A percentile compares a stretch with the other conserved stretches of the same genome.
phyloP scores from a whole-genome alignment of 2,797 vertebrate species.

The Coregonus ussuriensis region DNA sequence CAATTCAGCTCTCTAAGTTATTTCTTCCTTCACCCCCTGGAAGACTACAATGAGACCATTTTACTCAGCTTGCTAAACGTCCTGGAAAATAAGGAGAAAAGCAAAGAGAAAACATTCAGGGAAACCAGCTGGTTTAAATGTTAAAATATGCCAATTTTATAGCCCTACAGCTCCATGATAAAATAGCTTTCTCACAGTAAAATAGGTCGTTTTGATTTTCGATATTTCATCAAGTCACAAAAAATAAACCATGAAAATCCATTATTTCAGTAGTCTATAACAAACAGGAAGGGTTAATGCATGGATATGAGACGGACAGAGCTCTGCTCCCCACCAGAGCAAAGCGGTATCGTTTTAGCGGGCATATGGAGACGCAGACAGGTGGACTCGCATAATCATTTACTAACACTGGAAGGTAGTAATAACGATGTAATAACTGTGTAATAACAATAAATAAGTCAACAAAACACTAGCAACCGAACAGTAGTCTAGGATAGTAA shows the following conservation, averaged over 20 bases:
- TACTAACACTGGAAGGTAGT: too few species aligned
- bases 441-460: not conserved
- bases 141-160: not conserved
- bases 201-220: not conserved
- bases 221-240: not conserved
- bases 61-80: conserved; percentile 34
- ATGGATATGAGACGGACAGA: not conserved
- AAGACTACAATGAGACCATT: conserved; percentile 58
- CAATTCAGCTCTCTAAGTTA: conserved; percentile 62
- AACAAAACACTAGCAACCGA: too few species aligned
- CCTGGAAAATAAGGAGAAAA: conserved; percentile 10
- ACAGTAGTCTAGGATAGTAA: too few species aligned
- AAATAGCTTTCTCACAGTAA: not conserved
- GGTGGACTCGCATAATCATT: not conserved
- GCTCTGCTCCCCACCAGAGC: not conserved
- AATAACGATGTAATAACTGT: not conserved
- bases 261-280: not conserved
- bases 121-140: not conserved
- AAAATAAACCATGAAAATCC: not conserved
- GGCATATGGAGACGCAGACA: conserved; percentile 1
- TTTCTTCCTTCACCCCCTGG: conserved; percentile 38
- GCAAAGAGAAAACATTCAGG: not conserved
- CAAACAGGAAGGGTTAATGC: not conserved
- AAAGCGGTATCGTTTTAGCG: not conserved
- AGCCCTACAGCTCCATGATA: not conserved